These are phyloP conservation scores for Carassius gibelio DNA, from an alignment of 2,113 vertebrate genomes.

Conservation along the genomic window DNA sequence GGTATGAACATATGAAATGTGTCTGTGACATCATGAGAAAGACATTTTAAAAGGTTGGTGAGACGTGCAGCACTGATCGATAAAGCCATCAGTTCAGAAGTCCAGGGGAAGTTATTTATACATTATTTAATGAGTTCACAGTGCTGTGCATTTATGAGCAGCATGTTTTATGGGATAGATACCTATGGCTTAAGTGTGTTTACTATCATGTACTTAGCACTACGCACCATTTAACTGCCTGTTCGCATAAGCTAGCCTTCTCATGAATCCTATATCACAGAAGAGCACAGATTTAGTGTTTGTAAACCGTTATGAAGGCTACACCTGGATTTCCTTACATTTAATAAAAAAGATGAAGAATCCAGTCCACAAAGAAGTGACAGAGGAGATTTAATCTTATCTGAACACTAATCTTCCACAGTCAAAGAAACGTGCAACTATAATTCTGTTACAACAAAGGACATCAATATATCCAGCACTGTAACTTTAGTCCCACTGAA, in stretches of 20 bases:
- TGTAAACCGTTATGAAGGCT: background rate
- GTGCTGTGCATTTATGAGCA: slow-evolving; percentile 41
- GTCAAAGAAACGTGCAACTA: background rate
- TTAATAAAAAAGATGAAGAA: background rate
- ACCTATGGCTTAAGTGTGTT: slow-evolving; percentile 34
- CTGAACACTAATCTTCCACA: background rate
- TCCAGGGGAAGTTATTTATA: slow-evolving; percentile 47
- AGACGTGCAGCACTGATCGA: slow-evolving; percentile 43
- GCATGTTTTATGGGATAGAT: slow-evolving; percentile 36
- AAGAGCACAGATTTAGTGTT: background rate
- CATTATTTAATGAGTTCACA: slow-evolving; percentile 54
- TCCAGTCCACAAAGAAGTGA: background rate
- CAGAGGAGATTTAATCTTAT: background rate
- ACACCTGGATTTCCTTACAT: background rate
- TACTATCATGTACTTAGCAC: background rate
- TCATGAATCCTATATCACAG: background rate
- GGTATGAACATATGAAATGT: background rate
- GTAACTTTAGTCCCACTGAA: background rate
- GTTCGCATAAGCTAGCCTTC: background rate
- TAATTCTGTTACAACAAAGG: background rate
- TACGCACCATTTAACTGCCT: background rate
- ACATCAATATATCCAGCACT: background rate
- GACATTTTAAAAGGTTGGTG: slow-evolving; percentile 30
- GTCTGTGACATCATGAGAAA: slow-evolving; percentile 20
- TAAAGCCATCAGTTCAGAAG: slow-evolving; percentile 39